Conservation (phyloP, 2,797 vertebrate genomes). For the Bufotes viridis region DNA sequence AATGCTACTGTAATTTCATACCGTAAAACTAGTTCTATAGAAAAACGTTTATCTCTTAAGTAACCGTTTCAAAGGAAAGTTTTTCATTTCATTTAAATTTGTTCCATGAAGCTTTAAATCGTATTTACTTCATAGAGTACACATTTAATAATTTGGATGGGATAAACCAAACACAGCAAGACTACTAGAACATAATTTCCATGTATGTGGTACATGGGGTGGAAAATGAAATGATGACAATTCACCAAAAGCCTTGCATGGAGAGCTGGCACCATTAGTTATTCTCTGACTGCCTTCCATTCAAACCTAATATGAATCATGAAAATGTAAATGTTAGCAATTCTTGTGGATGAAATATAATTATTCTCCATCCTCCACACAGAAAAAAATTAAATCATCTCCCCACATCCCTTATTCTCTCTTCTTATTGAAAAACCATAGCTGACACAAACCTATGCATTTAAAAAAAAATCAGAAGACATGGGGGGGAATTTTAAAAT, state of each 20-base stretch:
- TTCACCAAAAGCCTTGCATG: neutral
- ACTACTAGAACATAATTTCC: neutral
- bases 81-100: neutral
- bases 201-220: conserved; percentile 3
- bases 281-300: neutral
- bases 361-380: too few relatives aligned
- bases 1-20: neutral
- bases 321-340: too few relatives aligned
- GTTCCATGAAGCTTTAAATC: neutral
- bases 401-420: too few relatives aligned
- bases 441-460: too few relatives aligned
- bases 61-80: neutral
- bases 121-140: neutral
- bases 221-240: neutral
- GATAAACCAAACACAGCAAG: neutral
- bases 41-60: too few relatives aligned
- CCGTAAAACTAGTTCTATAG: neutral
- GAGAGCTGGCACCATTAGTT: neutral
- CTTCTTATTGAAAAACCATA: too few relatives aligned
- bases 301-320: too few relatives aligned
- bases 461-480: too few relatives aligned
- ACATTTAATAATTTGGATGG: neutral
- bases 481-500: too few relatives aligned
- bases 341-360: too few relatives aligned
- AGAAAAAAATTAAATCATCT: too few relatives aligned